phyloP scores from a whole-genome alignment of 2,888 invertebrate genomes.

The Melikaiella ostensackeni region DNA sequence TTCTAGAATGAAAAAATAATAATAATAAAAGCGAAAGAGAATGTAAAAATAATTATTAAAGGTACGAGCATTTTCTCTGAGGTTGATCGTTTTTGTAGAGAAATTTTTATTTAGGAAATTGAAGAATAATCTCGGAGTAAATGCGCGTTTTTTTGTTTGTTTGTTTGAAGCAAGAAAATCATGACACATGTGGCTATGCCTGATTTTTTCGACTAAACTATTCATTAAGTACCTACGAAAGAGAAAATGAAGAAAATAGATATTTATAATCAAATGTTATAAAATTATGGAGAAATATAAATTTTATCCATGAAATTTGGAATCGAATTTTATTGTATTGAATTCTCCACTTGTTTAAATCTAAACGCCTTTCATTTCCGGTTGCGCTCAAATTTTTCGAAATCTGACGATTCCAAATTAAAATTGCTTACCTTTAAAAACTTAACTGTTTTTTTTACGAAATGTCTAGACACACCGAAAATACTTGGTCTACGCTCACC shows the following conservation, averaged over 20 bases:
- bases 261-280: slow-evolving; percentile 63
- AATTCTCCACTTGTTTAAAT: too few relatives aligned
- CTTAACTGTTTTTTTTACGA: too few relatives aligned
- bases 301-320: slow-evolving; percentile 56
- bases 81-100: background rate
- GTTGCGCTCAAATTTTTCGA: too few relatives aligned
- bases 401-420: too few relatives aligned
- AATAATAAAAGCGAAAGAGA: background rate
- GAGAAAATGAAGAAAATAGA: slow-evolving; percentile 45
- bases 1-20: background rate
- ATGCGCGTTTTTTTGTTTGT: background rate
- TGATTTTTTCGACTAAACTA: slow-evolving; percentile 67
- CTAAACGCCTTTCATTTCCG: too few relatives aligned
- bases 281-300: slow-evolving; percentile 59
- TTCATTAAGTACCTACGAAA: background rate
- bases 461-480: too few relatives aligned
- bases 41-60: background rate
- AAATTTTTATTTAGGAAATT: slow-evolving; percentile 5
- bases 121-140: background rate
- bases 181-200: background rate
- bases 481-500: too few relatives aligned
- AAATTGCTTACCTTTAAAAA: too few relatives aligned
- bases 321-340: too few relatives aligned
- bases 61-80: background rate
- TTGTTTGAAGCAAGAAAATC: slow-evolving; percentile 15